These are phyloP conservation scores for Potamilus streckersoni DNA, from an alignment of 1,140 invertebrate species.

Conservation along the genomic window DNA sequence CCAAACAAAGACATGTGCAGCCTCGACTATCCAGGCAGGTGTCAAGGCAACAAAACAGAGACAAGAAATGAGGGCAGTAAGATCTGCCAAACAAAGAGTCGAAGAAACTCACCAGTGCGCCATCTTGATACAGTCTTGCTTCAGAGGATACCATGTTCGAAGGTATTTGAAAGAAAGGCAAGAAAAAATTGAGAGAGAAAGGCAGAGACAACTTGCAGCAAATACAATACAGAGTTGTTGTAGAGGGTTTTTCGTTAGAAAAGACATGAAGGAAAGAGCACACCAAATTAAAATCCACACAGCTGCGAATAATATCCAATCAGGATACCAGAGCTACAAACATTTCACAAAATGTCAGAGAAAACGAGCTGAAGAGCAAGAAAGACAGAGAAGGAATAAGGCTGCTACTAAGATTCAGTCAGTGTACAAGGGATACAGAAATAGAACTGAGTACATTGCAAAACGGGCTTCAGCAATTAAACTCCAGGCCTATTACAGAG, in stretches of 20 bases:
- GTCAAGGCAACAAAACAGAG: no score
- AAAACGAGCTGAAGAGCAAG: neutral
- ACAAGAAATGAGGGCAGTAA: neutral
- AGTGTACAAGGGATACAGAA: slow-evolving; percentile 5
- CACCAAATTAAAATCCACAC: neutral
- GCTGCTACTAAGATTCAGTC: slow-evolving; percentile 23
- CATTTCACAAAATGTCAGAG: no score
- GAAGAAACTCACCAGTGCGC: slow-evolving; percentile 6
- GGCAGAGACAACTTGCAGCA: neutral
- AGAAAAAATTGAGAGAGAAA: no score
- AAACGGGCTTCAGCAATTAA: neutral
- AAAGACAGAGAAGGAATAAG: slow-evolving; percentile 13
- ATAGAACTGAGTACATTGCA: slow-evolving; percentile 1
- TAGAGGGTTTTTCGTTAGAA: slow-evolving; percentile 19
- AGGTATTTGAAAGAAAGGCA: slow-evolving; percentile 8
- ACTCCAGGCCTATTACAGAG: slow-evolving; percentile 12
- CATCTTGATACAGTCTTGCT: slow-evolving; percentile 17
- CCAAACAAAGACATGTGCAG: no score
- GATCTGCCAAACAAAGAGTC: slow-evolving; percentile 28
- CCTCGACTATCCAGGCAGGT: no score
- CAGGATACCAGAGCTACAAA: no score
- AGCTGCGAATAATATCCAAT: no score
- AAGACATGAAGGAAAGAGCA: slow-evolving; percentile 8
- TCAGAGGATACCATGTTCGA: slow-evolving; percentile 23
- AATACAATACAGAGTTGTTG: slow-evolving; percentile 24